Percentiles rank a stretch among this genome's conserved stretches.
phyloP scores from a whole-genome alignment of 2,797 vertebrate genomes.

The Catostomus latipinnis region DNA sequence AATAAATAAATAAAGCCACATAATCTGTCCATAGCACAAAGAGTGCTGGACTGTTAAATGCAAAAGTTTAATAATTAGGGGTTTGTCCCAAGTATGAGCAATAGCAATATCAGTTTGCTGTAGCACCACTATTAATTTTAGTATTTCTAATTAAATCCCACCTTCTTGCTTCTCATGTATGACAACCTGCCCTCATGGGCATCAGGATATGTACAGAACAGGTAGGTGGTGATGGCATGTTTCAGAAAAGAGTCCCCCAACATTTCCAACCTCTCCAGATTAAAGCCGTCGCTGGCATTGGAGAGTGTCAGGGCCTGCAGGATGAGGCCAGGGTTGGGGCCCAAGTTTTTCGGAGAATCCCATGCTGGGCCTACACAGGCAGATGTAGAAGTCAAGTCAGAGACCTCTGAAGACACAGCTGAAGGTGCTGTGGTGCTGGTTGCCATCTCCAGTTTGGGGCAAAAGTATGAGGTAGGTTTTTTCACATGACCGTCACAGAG shows the following conservation, averaged over 20 bases:
- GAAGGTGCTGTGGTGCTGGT: slow-evolving; percentile 79
- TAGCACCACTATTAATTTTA: no score
- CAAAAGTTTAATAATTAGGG: no score
- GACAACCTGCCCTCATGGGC: slow-evolving; percentile 97
- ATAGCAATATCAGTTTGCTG: no score
- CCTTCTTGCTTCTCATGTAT: slow-evolving; percentile 99
- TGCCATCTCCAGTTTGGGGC: slow-evolving; percentile 72
- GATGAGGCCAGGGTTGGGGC: slow-evolving; percentile 97
- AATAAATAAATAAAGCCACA: no score
- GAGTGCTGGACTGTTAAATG: no score
- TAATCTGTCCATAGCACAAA: no score
- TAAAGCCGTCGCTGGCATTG: slow-evolving; percentile 98
- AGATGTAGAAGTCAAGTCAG: slow-evolving; percentile 60
- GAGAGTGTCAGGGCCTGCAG: slow-evolving; percentile 98
- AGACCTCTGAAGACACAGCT: slow-evolving; percentile 64
- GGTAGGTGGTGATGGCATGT: slow-evolving; percentile 97
- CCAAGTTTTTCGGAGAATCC: slow-evolving; percentile 90
- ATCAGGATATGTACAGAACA: slow-evolving; percentile 98
- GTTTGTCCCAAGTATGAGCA: no score
- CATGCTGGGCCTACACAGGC: slow-evolving; percentile 69
- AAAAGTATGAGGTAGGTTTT: slow-evolving; percentile 95
- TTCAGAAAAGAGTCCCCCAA: slow-evolving; percentile 98
- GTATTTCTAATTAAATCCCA: slow-evolving; percentile 65
- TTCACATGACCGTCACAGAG: slow-evolving; percentile 80
- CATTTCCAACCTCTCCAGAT: slow-evolving; percentile 98